Evolutionary conservation across 2,113 vertebrate genomes (phyloP).

Genomic region (Pipra filicauda): DNA sequence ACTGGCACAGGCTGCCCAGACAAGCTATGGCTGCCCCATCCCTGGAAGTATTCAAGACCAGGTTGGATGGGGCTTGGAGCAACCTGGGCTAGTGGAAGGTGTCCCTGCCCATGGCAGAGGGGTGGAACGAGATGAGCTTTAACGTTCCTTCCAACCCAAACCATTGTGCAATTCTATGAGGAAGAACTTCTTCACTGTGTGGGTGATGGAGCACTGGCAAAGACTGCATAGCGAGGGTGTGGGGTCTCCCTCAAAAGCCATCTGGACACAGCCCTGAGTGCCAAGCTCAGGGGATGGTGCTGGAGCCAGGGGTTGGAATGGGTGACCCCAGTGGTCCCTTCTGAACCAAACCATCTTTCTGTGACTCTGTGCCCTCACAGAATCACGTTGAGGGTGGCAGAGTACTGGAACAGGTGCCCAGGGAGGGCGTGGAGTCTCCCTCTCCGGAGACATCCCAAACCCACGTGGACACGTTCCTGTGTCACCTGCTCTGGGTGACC

Average conservation of each 20-base stretch:
- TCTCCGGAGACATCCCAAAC: neutral
- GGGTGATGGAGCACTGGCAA: neutral
- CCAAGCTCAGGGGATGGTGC: accelerated
- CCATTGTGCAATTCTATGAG: neutral
- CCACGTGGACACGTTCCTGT: accelerated
- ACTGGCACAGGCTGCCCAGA: neutral
- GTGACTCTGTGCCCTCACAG: neutral
- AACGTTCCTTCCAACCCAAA: neutral
- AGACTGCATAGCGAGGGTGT: neutral
- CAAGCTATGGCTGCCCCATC: neutral
- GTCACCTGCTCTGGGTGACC: neutral
- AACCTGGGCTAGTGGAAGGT: neutral
- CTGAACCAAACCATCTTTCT: neutral
- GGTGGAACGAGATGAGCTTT: neutral
- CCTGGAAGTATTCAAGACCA: neutral
- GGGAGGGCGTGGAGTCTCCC: accelerated
- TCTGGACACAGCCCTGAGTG: neutral
- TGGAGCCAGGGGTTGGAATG: neutral
- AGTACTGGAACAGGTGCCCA: neutral
- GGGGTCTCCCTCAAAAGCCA: neutral
- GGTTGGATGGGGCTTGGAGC: accelerated
- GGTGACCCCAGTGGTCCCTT: neutral
- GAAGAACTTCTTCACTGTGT: neutral
- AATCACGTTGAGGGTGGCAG: neutral
- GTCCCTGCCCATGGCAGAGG: neutral